Percentiles rank a stretch among this genome's conserved stretches.
Conservation (phyloP, 2,888 invertebrate species). For the Hypomecis atomaria region DNA sequence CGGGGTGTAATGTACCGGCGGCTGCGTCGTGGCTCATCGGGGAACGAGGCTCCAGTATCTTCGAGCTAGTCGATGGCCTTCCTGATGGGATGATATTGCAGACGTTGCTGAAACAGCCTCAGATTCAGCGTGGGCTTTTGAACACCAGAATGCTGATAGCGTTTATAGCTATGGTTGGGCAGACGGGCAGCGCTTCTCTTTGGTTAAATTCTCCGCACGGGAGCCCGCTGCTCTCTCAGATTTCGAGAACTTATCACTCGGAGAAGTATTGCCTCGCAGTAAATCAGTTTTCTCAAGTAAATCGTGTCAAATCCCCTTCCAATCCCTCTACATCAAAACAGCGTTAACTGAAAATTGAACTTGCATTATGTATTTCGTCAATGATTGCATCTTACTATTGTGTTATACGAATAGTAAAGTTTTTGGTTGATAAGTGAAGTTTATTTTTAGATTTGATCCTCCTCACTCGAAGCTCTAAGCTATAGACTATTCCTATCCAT, state of each 20-base stretch:
- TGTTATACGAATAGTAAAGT: too few species aligned
- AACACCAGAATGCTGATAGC: slow-evolving; percentile 78
- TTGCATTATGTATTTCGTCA: not conserved
- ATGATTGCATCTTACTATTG: not conserved
- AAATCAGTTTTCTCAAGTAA: slow-evolving; percentile 74
- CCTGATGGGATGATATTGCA: slow-evolving; percentile 73
- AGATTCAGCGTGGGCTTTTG: slow-evolving; percentile 73
- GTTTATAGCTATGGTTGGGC: slow-evolving; percentile 78
- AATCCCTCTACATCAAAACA: slow-evolving; percentile 70
- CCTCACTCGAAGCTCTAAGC: too few species aligned
- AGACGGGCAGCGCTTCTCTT: slow-evolving; percentile 71
- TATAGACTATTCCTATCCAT: too few species aligned
- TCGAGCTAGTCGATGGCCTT: slow-evolving; percentile 72
- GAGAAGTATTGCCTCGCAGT: slow-evolving; percentile 80
- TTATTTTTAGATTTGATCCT: too few species aligned
- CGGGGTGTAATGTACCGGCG: slow-evolving; percentile 75
- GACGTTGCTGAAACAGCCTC: slow-evolving; percentile 73
- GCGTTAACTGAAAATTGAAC: slow-evolving; percentile 40
- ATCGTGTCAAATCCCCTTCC: slow-evolving; percentile 43
- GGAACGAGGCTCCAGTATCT: slow-evolving; percentile 75
- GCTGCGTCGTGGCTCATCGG: slow-evolving; percentile 77
- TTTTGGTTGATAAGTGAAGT: too few species aligned
- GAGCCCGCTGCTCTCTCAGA: slow-evolving; percentile 74
- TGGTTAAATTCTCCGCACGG: slow-evolving; percentile 80
- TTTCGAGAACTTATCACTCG: slow-evolving; percentile 78